Base-by-base conservation (phyloP, 2,797 vertebrate genomes). In the Paramormyrops hopkinsi region DNA sequence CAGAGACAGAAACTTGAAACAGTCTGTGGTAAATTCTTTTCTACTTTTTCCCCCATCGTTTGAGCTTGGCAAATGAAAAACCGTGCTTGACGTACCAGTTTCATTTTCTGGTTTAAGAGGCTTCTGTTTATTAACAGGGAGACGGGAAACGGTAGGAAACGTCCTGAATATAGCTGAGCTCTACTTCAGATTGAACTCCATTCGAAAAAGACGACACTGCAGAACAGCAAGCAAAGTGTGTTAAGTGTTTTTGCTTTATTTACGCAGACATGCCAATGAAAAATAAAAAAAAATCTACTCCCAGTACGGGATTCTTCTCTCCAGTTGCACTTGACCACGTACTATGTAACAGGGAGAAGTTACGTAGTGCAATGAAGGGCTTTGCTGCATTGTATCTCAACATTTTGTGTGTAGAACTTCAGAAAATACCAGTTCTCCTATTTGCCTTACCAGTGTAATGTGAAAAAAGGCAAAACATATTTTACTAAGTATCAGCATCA, bases 321-420 rank as follows among this genome's bases (percentile, higher is more conserved):
- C 54, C 88, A 86, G 83, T 50, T 89, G 86, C 86, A 89, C 83
- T 84, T 69, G 83, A 83, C 82, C 59, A 69, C 41, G 41, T 86
- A 54, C 48, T 76, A 65, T 89, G 37, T 51, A 56, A 65, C 50
- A 7, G 33, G 33, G 33, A 65, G 41, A 86, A 86, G 56, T 86
- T 76, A 51, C 62, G 29, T 85, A 86, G 83, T 89, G 22, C 48
- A 79, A 88, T 89, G 54, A 92, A 92, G 92, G 92, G 92, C 92
- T 92, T 91, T 87, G 86, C 33, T 90, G 87, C 89, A 88, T 90
- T 90, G 53, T 86, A 51, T 14, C 86, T 65, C 37, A 65, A 62
- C 53, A 87, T 90, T 89, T 89, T 88, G 84, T 90, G 88, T 90
- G 62, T 84, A 90, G 90, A 90, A 86, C 79, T 89, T 87, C 82